Conservation (phyloP, 2,113 vertebrate species). For the Podarcis cretensis region DNA sequence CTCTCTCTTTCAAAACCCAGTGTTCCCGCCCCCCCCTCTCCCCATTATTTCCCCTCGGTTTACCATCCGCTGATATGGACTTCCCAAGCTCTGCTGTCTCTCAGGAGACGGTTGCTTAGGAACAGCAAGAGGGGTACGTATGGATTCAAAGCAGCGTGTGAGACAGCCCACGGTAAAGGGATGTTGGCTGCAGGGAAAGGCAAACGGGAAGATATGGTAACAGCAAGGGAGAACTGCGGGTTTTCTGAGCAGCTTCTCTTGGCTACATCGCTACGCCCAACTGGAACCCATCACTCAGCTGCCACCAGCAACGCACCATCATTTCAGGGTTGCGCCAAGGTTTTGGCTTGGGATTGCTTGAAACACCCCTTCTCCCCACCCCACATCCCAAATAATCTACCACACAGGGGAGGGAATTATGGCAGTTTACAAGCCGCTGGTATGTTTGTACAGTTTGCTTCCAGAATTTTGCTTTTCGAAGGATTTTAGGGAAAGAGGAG, state of each 20-base stretch:
- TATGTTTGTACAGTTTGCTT: neutral
- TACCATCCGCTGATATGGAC: neutral
- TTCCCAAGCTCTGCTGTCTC: constrained; percentile 38
- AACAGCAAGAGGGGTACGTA: constrained; percentile 16
- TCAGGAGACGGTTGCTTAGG: constrained; percentile 51
- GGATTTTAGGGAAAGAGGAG: neutral
- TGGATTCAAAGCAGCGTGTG: constrained; percentile 14
- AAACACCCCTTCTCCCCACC: neutral
- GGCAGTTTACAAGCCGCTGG: neutral
- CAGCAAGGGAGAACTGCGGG: neutral
- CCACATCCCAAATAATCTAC: no score
- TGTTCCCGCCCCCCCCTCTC: neutral
- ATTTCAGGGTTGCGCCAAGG: neutral
- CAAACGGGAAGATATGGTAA: neutral
- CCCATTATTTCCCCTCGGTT: neutral
- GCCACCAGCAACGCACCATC: neutral
- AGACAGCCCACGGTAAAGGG: neutral
- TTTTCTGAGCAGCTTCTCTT: neutral
- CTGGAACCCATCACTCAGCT: neutral
- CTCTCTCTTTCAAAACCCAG: neutral
- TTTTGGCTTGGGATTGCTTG: neutral
- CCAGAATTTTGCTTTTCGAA: neutral
- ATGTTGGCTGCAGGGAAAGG: neutral
- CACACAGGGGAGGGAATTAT: neutral
- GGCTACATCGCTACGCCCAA: neutral